Percentiles rank a stretch among this genome's conserved stretches.
Evolutionary conservation across 2,113 vertebrate genomes (phyloP).

Genomic region (Silurus meridionalis): DNA sequence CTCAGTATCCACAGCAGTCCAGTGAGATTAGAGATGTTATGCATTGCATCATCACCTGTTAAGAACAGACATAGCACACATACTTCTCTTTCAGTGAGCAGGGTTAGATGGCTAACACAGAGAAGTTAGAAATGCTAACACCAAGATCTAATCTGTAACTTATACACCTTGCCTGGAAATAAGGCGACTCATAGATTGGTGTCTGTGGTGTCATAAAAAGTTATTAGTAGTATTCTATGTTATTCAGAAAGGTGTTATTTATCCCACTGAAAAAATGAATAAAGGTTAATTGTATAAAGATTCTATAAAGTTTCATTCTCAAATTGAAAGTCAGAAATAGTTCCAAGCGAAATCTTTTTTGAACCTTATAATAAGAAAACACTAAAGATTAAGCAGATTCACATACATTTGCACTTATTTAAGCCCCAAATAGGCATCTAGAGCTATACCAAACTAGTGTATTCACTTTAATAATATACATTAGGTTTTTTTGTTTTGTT

Average conservation of each 20-base stretch:
- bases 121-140: not conserved
- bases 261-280: not conserved
- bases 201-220: not conserved
- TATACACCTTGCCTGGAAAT: not conserved
- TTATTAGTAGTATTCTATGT: not conserved
- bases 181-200: not conserved
- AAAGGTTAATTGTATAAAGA: not conserved
- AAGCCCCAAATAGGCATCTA: not conserved
- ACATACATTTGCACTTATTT: not conserved
- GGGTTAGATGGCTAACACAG: not conserved
- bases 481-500: not conserved
- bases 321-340: not conserved
- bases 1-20: constrained; percentile 36
- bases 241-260: not conserved
- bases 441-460: not conserved
- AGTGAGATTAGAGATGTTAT: constrained; percentile 25
- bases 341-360: not conserved
- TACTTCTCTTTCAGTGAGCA: constrained; percentile 4
- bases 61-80: constrained; percentile 44
- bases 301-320: too few relatives aligned
- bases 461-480: not conserved
- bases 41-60: constrained; percentile 17
- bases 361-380: not conserved
- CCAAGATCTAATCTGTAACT: constrained; percentile 1
- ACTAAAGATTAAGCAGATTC: not conserved